Evolutionary conservation across 1,140 invertebrate species (phyloP).

Genomic region (roundworm (Caenorhabditis elegans)): DNA sequence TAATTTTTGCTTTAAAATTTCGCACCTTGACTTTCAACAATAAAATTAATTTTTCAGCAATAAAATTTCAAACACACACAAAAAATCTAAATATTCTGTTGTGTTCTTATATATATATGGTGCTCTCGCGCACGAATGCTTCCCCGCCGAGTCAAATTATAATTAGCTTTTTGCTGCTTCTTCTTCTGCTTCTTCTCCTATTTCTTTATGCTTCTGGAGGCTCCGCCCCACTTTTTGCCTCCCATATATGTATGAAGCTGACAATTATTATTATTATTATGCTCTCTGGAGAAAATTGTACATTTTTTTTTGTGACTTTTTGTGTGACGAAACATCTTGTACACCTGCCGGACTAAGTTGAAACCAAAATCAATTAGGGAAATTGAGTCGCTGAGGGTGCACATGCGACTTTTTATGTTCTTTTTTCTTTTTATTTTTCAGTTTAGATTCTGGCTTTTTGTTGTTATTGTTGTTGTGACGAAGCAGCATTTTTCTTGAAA

Average conservation of each 20-base stretch:
- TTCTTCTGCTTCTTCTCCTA: conserved; percentile 27
- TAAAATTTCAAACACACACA: no score
- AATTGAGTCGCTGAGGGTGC: conserved; percentile 10
- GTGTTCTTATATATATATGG: not conserved
- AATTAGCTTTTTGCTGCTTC: conserved; percentile 27
- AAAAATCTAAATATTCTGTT: no score
- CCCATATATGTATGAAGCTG: not conserved
- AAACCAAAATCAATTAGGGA: not conserved
- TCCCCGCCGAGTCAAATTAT: conserved; percentile 7
- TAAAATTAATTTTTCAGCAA: no score
- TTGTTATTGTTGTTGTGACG: no score
- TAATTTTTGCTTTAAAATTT: no score
- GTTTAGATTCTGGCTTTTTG: not conserved
- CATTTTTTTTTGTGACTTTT: not conserved
- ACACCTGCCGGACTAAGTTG: not conserved
- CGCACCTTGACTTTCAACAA: no score
- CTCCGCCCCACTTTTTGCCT: not conserved
- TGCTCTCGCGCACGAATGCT: conserved; percentile 11
- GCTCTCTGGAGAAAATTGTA: not conserved
- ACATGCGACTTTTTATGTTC: not conserved
- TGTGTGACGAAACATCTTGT: not conserved
- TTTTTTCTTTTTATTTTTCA: not conserved
- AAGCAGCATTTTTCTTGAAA: no score
- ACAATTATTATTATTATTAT: no score
- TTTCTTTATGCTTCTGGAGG: conserved; percentile 6